Percentiles rank a stretch among this genome's conserved stretches.
Conservation (phyloP, 2,888 invertebrate species). For the Tenthredo notha region DNA sequence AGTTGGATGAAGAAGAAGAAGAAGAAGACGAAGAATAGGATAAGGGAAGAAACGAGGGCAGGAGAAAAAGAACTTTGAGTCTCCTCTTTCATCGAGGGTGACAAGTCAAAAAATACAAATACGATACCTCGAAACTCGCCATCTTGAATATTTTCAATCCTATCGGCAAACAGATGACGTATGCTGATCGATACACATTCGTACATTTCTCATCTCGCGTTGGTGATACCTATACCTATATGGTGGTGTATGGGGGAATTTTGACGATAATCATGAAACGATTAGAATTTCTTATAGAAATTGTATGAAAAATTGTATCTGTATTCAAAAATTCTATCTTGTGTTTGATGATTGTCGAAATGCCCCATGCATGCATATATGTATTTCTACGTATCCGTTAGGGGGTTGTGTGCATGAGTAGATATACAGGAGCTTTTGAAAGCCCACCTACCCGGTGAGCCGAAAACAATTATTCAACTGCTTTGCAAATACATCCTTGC, state of each 20-base stretch:
- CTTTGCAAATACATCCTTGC: constrained; percentile 64
- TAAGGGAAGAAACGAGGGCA: background rate
- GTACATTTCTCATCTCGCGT: background rate
- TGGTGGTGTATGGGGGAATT: background rate
- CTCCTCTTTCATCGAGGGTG: background rate
- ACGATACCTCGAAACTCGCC: constrained; percentile 14
- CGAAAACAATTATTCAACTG: constrained; percentile 66
- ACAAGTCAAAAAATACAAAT: constrained; percentile 2
- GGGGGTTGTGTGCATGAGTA: background rate
- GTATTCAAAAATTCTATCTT: background rate
- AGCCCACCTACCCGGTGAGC: constrained; percentile 23
- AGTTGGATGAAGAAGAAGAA: background rate
- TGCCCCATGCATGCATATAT: background rate
- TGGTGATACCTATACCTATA: background rate
- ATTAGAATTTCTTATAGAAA: background rate
- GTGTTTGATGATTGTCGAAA: background rate
- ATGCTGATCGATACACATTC: constrained; percentile 16
- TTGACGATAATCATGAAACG: background rate
- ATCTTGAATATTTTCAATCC: constrained; percentile 35
- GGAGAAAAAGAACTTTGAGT: background rate
- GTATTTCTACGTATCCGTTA: background rate
- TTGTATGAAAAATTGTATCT: background rate
- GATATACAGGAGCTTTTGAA: constrained; percentile 24
- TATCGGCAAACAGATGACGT: constrained; percentile 2
- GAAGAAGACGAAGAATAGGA: background rate